These are phyloP conservation scores for Luidia sarsii DNA, from an alignment of 53 echinoderm and acorn worm genomes.

Conservation along the genomic window DNA sequence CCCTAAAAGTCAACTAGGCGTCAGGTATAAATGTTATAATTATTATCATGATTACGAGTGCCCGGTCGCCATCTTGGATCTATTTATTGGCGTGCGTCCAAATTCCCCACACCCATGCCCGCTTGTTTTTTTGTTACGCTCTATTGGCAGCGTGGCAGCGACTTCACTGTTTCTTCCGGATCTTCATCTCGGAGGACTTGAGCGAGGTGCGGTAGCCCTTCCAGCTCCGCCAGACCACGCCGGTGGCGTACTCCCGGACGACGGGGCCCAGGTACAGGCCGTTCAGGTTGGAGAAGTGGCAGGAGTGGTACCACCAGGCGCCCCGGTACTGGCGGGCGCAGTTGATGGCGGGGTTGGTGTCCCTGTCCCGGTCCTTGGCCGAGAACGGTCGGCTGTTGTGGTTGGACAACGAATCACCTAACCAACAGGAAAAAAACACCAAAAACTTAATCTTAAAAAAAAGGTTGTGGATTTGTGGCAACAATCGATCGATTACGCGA, in stretches of 20 bases:
- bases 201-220: slow-evolving; percentile 35
- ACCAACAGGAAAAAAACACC: neutral
- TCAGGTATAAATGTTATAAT: too few species aligned
- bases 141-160: too few species aligned
- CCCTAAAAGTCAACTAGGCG: too few species aligned
- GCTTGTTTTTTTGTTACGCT: too few species aligned
- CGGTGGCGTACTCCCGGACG: slow-evolving; percentile 11
- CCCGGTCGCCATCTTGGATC: too few species aligned
- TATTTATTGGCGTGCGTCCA: too few species aligned
- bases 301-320: slow-evolving; percentile 41
- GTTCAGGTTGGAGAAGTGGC: slow-evolving; percentile 35
- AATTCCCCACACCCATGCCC: too few species aligned
- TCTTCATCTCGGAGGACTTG: slow-evolving; percentile 33
- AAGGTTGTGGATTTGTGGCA: too few species aligned
- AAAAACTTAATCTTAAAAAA: neutral
- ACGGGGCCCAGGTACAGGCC: slow-evolving; percentile 1
- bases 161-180: slow-evolving; percentile 19
- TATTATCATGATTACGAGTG: too few species aligned
- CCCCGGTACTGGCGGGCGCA: slow-evolving; percentile 25
- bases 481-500: neutral
- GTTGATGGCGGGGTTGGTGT: neutral
- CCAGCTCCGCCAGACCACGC: slow-evolving; percentile 38
- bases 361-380: slow-evolving; percentile 42
- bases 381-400: slow-evolving; percentile 21
- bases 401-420: slow-evolving; percentile 32